Conservation (phyloP, 2,797 vertebrate genomes). For the Monodelphis domestica region DNA sequence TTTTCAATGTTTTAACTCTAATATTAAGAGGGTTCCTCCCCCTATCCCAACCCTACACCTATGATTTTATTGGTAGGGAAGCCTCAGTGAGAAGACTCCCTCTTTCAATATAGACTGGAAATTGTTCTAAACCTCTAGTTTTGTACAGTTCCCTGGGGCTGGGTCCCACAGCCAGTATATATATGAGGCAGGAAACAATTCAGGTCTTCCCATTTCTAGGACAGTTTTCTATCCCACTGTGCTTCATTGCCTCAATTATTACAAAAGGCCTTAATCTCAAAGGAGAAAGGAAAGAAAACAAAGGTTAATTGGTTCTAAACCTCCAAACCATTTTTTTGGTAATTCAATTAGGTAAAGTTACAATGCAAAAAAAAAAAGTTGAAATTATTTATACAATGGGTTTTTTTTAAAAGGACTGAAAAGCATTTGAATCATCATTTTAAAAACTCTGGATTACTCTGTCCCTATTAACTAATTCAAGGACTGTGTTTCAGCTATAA, state of each 20-base stretch:
- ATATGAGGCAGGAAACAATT: background rate
- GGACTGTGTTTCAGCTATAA: background rate
- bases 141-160: background rate
- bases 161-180: background rate
- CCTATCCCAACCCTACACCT: too few species aligned
- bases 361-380: background rate
- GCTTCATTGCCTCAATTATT: background rate
- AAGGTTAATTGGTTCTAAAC: background rate
- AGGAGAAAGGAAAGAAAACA: background rate
- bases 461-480: constrained; percentile 28
- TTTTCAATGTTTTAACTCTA: constrained; percentile 6
- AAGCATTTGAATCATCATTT: constrained; percentile 3
- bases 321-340: background rate
- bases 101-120: background rate
- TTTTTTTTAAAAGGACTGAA: background rate
- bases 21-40: background rate
- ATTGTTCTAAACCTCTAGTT: background rate
- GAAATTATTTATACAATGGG: constrained; percentile 29
- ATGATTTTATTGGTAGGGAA: background rate
- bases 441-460: background rate
- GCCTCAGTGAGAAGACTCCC: background rate
- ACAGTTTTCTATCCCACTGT: background rate
- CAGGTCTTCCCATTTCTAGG: background rate
- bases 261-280: background rate
- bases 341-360: constrained; percentile 10